Conservation (phyloP, 2,888 invertebrate species). For the Drosophila prostipennis region DNA sequence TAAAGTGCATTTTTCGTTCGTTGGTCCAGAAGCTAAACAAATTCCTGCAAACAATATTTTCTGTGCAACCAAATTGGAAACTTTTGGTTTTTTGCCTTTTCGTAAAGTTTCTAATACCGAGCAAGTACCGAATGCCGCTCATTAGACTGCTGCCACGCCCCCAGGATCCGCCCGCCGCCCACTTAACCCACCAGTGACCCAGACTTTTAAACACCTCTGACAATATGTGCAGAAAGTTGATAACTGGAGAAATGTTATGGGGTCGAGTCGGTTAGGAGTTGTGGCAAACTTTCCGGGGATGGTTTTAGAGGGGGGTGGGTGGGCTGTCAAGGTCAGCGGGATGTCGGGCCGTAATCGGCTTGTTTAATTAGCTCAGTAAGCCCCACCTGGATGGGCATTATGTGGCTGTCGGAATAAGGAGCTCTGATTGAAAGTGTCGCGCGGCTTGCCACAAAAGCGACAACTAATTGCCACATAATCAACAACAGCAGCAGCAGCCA, state of each 20-base stretch:
- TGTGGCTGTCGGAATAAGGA: constrained; percentile 58
- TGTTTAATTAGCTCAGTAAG: constrained; percentile 72
- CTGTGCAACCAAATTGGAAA: constrained; percentile 36
- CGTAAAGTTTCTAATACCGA: constrained; percentile 55
- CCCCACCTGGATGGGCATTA: constrained; percentile 53
- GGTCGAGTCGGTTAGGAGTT: constrained; percentile 50
- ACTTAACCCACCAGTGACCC: constrained; percentile 34
- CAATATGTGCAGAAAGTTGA: constrained; percentile 46
- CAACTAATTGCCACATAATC: constrained; percentile 78
- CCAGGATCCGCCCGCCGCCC: neutral
- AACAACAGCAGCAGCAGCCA: constrained; percentile 46
- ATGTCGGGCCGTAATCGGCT: constrained; percentile 62
- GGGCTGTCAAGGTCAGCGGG: constrained; percentile 54
- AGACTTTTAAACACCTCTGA: constrained; percentile 36
- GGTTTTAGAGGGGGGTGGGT: neutral
- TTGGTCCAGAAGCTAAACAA: neutral
- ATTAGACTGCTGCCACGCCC: constrained; percentile 46
- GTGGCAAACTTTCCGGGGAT: constrained; percentile 28
- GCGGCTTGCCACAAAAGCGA: constrained; percentile 68
- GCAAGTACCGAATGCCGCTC: constrained; percentile 46
- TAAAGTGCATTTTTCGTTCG: constrained; percentile 6
- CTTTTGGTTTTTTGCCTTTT: constrained; percentile 40
- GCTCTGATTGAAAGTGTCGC: constrained; percentile 54
- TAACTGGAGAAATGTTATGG: constrained; percentile 32
- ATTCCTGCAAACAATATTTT: constrained; percentile 30